A percentile compares a stretch with the other conserved stretches of the same genome.
Evolutionary conservation across 2,797 vertebrate genomes (phyloP).

Genomic region (Ptychobarbus kaznakovi): DNA sequence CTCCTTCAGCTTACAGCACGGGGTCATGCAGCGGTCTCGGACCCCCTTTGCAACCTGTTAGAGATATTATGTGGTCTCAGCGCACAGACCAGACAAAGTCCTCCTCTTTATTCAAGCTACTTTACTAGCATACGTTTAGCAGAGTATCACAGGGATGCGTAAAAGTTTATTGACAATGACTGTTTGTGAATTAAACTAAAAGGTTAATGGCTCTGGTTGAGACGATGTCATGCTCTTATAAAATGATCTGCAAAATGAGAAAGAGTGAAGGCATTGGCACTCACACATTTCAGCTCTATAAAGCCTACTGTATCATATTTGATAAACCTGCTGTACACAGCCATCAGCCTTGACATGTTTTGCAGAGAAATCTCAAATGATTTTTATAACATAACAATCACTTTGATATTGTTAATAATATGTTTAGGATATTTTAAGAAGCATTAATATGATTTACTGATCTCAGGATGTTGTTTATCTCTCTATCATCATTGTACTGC

Average conservation of each 20-base stretch:
- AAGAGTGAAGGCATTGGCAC: neutral
- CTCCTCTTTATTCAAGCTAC: constrained; percentile 4
- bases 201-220: constrained; percentile 4
- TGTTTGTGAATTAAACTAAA: constrained; percentile 21
- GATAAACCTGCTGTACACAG: neutral
- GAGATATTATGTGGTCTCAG: constrained; percentile 36
- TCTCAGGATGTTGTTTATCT: too few species aligned
- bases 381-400: neutral
- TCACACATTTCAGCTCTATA: neutral
- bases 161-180: constrained; percentile 18
- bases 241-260: neutral
- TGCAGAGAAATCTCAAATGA: neutral
- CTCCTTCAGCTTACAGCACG: constrained; percentile 53
- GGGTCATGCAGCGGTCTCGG: constrained; percentile 54
- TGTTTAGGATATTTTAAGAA: neutral
- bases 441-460: too few species aligned
- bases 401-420: neutral
- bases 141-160: neutral
- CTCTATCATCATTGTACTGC: neutral
- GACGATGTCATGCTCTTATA: neutral
- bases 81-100: neutral
- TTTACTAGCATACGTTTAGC: neutral
- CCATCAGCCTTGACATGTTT: neutral
- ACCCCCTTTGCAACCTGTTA: constrained; percentile 20
- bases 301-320: neutral